Base-by-base conservation (phyloP, 2,888 invertebrate species). In the Metellina segmentata region DNA sequence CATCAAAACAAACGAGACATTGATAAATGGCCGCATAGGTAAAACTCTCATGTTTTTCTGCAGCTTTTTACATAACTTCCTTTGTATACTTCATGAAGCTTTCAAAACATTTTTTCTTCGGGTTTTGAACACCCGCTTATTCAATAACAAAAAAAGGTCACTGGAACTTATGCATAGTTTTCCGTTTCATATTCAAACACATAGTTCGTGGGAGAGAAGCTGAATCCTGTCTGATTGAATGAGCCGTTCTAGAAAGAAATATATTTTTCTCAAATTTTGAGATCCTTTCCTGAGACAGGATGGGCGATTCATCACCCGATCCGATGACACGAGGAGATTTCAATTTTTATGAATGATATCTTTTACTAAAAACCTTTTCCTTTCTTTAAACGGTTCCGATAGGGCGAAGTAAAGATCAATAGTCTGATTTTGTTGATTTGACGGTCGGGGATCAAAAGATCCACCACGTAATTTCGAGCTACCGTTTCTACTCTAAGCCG, bases 311-410 rank as follows among this genome's bases (percentile, higher is more conserved):
- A 85, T 85, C 85, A 85, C 74, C 52, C 49, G 20, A 52, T 48
- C 34, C 51, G 53, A 48, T 78, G 78, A 78, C 78, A 52, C 52
- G n/a, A n/a, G n/a, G 61, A 61, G 61, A 85, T 85, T 85, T 85
- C 75, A 85, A 85, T 85, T 72, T 61, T 34, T 85, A 75, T 53
- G 74, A 85, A 72, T 51, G 85, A 85, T 85, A 61, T 8, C 9
- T 16, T 11, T 5, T 16, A 61, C 61, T 34, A 61, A 61, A 61
- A 61, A 11, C 9, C 61, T 61, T 61, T 34, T 34, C 34, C 34
- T 4, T 34, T 34, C 34, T 34, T 34, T 4, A 34, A 34, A 1
- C 34, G 4, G 34, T 34, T 34, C 4, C 1, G 34, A 34, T 34
- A 34, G 1, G 34, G 34, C 34, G 1, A 34, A 34, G 34, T 34